phyloP scores from a whole-genome alignment of 1,140 invertebrate genomes.

The Papilio xuthus region DNA sequence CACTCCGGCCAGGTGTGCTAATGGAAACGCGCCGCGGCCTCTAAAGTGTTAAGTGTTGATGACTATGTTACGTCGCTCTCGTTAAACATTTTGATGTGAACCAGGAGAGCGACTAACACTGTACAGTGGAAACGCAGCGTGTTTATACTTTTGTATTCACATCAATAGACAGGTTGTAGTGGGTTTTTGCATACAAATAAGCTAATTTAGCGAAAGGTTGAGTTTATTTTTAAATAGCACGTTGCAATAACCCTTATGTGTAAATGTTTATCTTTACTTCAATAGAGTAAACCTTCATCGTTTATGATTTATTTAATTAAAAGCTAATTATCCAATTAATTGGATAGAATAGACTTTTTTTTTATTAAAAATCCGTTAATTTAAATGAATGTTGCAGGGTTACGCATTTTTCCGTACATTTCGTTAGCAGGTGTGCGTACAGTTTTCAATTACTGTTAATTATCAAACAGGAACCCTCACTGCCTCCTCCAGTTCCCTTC shows the following conservation, averaged over 20 bases:
- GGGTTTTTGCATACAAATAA: constrained; percentile 32
- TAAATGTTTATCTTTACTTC: not conserved
- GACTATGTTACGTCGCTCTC: constrained; percentile 38
- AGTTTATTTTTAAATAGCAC: constrained; percentile 10
- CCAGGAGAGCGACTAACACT: constrained; percentile 19
- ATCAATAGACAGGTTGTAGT: constrained; percentile 34
- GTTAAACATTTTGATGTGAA: constrained; percentile 36
- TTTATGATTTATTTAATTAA: not conserved
- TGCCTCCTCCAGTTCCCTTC: not conserved
- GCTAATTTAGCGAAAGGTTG: constrained; percentile 31
- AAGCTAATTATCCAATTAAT: not conserved
- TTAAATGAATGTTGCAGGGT: not conserved
- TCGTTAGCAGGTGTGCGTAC: constrained; percentile 20
- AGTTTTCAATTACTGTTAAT: constrained; percentile 32
- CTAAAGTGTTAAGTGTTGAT: constrained; percentile 57
- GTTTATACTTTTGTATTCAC: constrained; percentile 25
- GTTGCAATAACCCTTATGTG: constrained; percentile 6
- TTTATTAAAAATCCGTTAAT: not conserved
- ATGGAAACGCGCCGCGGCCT: constrained; percentile 67
- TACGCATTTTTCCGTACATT: constrained; percentile 8
- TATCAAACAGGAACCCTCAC: constrained; percentile 23
- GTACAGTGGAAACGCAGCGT: not conserved
- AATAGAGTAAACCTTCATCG: not conserved
- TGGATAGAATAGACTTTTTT: not conserved
- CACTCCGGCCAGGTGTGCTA: constrained; percentile 70